Evolutionary conservation across 2,888 invertebrate genomes (phyloP).

Genomic region (Melinaea marsaeus): DNA sequence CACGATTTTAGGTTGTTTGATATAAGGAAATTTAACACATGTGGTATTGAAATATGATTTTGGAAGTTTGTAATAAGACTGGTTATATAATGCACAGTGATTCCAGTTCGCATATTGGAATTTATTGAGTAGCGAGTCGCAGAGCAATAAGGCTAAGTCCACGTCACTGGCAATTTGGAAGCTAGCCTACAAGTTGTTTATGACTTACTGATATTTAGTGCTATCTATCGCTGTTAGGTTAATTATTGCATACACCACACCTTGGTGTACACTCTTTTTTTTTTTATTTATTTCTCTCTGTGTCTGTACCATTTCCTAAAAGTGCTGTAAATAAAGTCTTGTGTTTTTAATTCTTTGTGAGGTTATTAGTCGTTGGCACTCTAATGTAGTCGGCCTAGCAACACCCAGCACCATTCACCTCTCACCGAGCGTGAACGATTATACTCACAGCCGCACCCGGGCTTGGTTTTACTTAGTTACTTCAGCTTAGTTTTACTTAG

Average conservation of each 20-base stretch:
- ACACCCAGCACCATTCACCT: conserved; percentile 74
- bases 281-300: background rate
- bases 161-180: conserved; percentile 11
- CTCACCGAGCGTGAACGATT: conserved; percentile 72
- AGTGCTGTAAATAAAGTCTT: background rate
- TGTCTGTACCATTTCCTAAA: background rate
- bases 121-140: conserved; percentile 31
- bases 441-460: conserved; percentile 36
- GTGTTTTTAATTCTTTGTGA: background rate
- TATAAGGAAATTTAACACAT: background rate
- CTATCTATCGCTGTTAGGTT: background rate
- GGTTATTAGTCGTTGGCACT: conserved; percentile 56
- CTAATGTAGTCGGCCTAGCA: conserved; percentile 71
- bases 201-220: background rate
- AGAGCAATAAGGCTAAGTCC: conserved; percentile 36
- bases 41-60: background rate
- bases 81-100: conserved; percentile 15
- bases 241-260: background rate
- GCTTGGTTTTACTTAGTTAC: conserved; percentile 32
- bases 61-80: background rate
- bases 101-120: conserved; percentile 16
- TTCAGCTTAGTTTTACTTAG: conserved; percentile 16
- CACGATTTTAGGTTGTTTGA: background rate
- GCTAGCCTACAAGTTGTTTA: conserved; percentile 1
- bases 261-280: background rate